A percentile compares a stretch with the other conserved stretches of the same genome.
Conservation (phyloP, 30 jellyfish, hydroid and myxozoan species). For the Aurelia sp. region DNA sequence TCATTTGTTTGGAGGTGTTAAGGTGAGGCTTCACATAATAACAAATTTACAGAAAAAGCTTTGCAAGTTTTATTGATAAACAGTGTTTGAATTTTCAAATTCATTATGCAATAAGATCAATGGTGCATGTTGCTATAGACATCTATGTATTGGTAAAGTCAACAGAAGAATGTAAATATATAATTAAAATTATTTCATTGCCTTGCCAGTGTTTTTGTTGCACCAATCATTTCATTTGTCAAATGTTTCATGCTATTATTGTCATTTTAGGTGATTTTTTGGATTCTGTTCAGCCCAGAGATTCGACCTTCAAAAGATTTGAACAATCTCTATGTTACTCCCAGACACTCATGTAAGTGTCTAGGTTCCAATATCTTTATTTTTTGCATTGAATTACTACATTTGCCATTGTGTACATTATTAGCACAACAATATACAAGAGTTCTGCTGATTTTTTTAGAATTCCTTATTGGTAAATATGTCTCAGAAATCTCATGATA, state of each 20-base stretch:
- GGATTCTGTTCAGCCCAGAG: conserved; percentile 55
- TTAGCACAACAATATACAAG: no score
- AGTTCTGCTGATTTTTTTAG: no score
- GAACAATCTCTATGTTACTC: conserved; percentile 22
- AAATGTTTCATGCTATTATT: not conserved
- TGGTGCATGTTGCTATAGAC: no score
- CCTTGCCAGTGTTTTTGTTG: not conserved
- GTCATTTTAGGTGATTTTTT: conserved; percentile 40
- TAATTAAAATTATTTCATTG: not conserved
- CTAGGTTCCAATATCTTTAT: no score
- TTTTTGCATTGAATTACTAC: no score
- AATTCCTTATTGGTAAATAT: no score
- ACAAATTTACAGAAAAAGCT: not conserved
- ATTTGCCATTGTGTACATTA: no score
- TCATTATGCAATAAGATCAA: no score
- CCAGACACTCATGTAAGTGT: conserved; percentile 56
- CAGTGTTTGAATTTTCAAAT: no score
- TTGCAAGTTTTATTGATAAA: not conserved
- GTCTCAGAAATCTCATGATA: no score
- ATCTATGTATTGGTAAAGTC: no score
- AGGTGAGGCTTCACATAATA: conserved; percentile 16
- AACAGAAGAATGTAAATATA: not conserved
- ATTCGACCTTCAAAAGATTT: conserved; percentile 62
- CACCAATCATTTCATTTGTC: not conserved
- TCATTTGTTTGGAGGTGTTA: conserved; percentile 68